These are phyloP conservation scores for Drosophila suboccidentalis DNA, from an alignment of 2,888 invertebrate species.

Conservation along the genomic window DNA sequence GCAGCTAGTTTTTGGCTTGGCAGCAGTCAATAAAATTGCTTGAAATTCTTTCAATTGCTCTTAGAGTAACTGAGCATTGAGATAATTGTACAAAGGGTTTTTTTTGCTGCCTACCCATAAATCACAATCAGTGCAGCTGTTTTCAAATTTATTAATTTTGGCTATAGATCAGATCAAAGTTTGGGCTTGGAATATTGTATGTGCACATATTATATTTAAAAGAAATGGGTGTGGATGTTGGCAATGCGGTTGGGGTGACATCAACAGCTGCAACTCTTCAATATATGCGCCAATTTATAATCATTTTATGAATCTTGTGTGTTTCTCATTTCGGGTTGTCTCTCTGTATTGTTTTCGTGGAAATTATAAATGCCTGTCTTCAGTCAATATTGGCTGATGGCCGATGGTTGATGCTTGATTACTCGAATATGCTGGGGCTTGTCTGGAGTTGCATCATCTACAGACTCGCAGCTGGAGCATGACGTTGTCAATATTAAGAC, in stretches of 20 bases:
- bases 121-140: constrained; percentile 47
- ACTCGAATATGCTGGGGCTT: constrained; percentile 10
- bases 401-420: constrained; percentile 27
- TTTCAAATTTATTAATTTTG: constrained; percentile 13
- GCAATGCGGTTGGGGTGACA: constrained; percentile 45
- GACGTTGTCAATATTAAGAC: constrained; percentile 44
- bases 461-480: constrained; percentile 50
- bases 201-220: background rate
- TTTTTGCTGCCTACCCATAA: constrained; percentile 22
- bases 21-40: background rate
- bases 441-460: constrained; percentile 64
- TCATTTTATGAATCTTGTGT: constrained; percentile 41
- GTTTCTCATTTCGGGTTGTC: constrained; percentile 35
- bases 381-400: constrained; percentile 25
- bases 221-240: constrained; percentile 45
- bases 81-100: background rate
- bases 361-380: constrained; percentile 28
- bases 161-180: constrained; percentile 34
- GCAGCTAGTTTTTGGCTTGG: background rate
- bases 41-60: constrained; percentile 9
- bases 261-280: constrained; percentile 53
- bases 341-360: constrained; percentile 41
- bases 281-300: constrained; percentile 61
- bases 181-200: constrained; percentile 8
- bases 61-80: background rate